Percentiles rank a stretch among this genome's conserved stretches.
phyloP scores from a whole-genome alignment of 2,797 vertebrate genomes.

The Lepus oiostolus region DNA sequence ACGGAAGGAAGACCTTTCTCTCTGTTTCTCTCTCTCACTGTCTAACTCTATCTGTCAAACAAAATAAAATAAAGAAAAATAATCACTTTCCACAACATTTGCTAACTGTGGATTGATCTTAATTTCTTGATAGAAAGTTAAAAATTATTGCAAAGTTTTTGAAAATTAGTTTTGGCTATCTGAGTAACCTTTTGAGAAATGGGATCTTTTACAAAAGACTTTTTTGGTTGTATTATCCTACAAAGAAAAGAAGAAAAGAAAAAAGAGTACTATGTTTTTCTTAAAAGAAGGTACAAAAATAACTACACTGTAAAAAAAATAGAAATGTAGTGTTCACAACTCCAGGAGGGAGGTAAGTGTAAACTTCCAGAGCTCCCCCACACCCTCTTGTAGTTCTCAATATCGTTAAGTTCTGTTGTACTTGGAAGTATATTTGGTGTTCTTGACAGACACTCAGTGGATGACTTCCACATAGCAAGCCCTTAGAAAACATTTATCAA shows the following conservation, averaged over 20 bases:
- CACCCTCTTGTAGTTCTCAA: background rate
- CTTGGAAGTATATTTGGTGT: background rate
- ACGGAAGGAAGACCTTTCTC: too few relatives aligned
- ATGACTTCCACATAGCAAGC: background rate
- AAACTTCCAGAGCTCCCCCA: background rate
- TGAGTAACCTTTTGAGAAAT: background rate
- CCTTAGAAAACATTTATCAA: background rate
- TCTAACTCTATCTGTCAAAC: too few relatives aligned
- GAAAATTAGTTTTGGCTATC: background rate
- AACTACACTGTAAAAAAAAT: background rate
- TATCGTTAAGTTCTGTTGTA: background rate
- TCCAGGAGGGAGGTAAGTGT: background rate
- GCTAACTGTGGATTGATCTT: background rate
- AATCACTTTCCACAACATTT: background rate
- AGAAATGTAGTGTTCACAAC: background rate
- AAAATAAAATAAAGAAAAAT: background rate
- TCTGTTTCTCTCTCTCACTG: too few relatives aligned
- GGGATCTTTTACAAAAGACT: background rate
- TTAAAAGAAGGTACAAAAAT: conserved; percentile 34
- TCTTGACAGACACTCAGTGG: background rate
- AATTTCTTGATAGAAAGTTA: conserved; percentile 13
- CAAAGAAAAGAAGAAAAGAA: background rate
- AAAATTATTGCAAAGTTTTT: background rate
- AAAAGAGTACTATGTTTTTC: background rate
- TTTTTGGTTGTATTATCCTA: background rate